phyloP scores from a whole-genome alignment of 2,113 vertebrate genomes.

The western clawed frog (Xenopus tropicalis) region UCB_Xtro_10.0 CM004448.2:139054001-139054500 shows the following conservation, averaged over 20 bases:
- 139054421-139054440: neutral
- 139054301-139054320: constrained; percentile 7
- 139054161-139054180: too few relatives aligned
- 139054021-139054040: too few relatives aligned
- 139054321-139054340: constrained; percentile 10
- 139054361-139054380: constrained; percentile 26
- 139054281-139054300: too few relatives aligned
- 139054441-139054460: neutral
- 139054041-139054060: too few relatives aligned
- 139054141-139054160: neutral
- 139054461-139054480: constrained; percentile 3
- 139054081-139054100: too few relatives aligned
- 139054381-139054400: constrained; percentile 29
- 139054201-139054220: too few relatives aligned
- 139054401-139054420: neutral
- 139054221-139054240: too few relatives aligned
- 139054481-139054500: constrained; percentile 7
- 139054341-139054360: constrained; percentile 25
- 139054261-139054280: too few relatives aligned
- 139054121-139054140: constrained; percentile 4
- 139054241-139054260: too few relatives aligned
- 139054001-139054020: too few relatives aligned
- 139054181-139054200: too few relatives aligned
- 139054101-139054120: constrained; percentile 18
- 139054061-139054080: too few relatives aligned